These are phyloP conservation scores for Polylopha cassiicola DNA, from an alignment of 2,888 invertebrate species.

Conservation along the genomic window DNA sequence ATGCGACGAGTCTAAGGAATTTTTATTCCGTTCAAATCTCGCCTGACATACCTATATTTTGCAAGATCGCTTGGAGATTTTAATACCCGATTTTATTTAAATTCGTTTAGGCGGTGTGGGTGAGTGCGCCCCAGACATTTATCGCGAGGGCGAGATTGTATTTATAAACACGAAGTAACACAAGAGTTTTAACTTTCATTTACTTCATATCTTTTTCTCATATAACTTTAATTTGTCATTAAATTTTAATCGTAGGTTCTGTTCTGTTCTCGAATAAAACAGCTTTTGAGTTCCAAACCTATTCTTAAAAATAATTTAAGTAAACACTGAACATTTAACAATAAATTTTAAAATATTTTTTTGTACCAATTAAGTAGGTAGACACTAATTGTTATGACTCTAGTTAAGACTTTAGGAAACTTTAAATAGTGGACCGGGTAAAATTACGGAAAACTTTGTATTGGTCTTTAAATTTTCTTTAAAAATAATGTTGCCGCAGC, in stretches of 20 bases:
- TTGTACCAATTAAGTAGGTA: too few species aligned
- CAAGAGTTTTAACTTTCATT: conserved; percentile 14
- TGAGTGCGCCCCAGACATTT: conserved; percentile 68
- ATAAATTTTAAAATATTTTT: too few species aligned
- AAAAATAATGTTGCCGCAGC: conserved; percentile 13
- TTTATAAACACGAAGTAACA: conserved; percentile 58
- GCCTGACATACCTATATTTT: conserved; percentile 76
- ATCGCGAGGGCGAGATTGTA: conserved; percentile 69
- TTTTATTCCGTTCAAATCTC: conserved; percentile 76
- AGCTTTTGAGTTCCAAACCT: too few species aligned
- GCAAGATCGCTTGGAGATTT: conserved; percentile 72
- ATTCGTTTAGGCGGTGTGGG: conserved; percentile 71
- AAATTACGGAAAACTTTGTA: not conserved
- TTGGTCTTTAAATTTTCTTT: conserved; percentile 9
- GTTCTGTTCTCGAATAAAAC: too few species aligned
- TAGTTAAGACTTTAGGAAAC: too few species aligned
- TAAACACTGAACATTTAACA: too few species aligned
- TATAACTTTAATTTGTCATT: conserved; percentile 4
- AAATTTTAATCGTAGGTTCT: conserved; percentile 19
- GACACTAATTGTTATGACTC: too few species aligned
- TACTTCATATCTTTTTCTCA: conserved; percentile 8
- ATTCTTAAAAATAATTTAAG: too few species aligned
- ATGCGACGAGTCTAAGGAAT: conserved; percentile 74
- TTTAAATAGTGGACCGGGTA: too few species aligned
- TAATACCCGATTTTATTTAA: conserved; percentile 76